Conservation (phyloP, 2,888 invertebrate genomes). For the Bellardia pandia region DNA sequence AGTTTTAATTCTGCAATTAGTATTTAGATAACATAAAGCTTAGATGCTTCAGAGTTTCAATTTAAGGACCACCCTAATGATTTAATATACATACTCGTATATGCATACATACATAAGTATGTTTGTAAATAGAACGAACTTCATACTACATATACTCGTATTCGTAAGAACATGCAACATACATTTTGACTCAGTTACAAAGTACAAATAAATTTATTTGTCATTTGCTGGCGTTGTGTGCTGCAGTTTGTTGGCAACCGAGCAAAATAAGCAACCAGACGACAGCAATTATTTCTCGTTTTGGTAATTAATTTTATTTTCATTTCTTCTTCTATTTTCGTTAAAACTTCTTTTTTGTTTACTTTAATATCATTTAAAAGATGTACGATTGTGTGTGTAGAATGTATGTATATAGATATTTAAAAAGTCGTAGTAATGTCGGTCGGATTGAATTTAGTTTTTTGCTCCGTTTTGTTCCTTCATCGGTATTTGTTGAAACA, state of each 20-base stretch:
- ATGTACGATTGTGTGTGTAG: neutral
- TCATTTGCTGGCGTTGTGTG: slow-evolving; percentile 50
- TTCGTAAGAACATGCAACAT: neutral
- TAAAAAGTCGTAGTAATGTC: neutral
- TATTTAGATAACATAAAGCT: too few relatives aligned
- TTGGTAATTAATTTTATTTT: slow-evolving; percentile 63
- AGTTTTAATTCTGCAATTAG: too few relatives aligned
- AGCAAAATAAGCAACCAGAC: slow-evolving; percentile 47
- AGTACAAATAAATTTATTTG: slow-evolving; percentile 52
- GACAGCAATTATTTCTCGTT: slow-evolving; percentile 62
- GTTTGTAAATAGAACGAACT: too few relatives aligned
- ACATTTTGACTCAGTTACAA: neutral
- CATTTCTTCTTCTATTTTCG: slow-evolving; percentile 35
- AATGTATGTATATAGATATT: neutral
- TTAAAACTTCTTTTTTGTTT: neutral
- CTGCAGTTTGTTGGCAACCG: slow-evolving; percentile 43
- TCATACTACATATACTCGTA: too few relatives aligned
- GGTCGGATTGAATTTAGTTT: neutral
- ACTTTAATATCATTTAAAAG: neutral
- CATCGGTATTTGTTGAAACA: slow-evolving; percentile 4
- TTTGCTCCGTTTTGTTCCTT: neutral
- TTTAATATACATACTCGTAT: too few relatives aligned
- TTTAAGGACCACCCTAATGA: too few relatives aligned
- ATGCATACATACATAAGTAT: too few relatives aligned
- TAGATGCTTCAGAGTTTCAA: too few relatives aligned